phyloP scores from a whole-genome alignment of 1,140 invertebrate genomes.

The Rhagoletis pomonella region DNA sequence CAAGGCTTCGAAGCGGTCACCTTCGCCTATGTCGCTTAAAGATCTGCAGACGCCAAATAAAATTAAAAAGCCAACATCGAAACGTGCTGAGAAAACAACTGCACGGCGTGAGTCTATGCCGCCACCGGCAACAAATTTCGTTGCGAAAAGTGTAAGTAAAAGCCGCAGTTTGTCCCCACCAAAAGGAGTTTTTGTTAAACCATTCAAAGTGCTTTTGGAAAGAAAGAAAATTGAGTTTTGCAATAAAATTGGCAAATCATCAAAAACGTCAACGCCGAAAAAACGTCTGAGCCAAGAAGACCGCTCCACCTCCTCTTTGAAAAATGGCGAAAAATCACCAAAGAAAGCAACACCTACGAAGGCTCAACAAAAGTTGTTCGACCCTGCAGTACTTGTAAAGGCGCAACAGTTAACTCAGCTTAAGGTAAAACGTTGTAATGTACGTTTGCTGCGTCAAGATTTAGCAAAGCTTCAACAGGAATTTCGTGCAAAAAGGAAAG shows the following conservation, averaged over 20 bases:
- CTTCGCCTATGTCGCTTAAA: neutral
- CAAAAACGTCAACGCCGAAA: neutral
- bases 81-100: neutral
- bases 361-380: slow-evolving; percentile 58
- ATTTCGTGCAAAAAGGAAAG: slow-evolving; percentile 34
- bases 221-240: slow-evolving; percentile 54
- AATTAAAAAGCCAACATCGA: neutral
- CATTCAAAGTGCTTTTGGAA: slow-evolving; percentile 55
- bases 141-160: slow-evolving; percentile 23
- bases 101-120: slow-evolving; percentile 55
- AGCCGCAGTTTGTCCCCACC: slow-evolving; percentile 55
- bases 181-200: slow-evolving; percentile 32
- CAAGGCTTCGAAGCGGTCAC: neutral
- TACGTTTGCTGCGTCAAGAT: slow-evolving; percentile 54
- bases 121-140: slow-evolving; percentile 16
- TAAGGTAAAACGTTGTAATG: slow-evolving; percentile 54
- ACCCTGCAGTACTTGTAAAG: slow-evolving; percentile 12
- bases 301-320: neutral
- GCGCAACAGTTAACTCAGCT: slow-evolving; percentile 25
- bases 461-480: slow-evolving; percentile 35
- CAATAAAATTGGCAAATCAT: slow-evolving; percentile 9
- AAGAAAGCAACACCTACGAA: slow-evolving; percentile 56
- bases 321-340: slow-evolving; percentile 17
- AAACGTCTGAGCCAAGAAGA: neutral
- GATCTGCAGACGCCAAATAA: neutral